Evolutionary conservation across 1,140 invertebrate genomes (phyloP).

Genomic region (Drosophila bocki): DNA sequence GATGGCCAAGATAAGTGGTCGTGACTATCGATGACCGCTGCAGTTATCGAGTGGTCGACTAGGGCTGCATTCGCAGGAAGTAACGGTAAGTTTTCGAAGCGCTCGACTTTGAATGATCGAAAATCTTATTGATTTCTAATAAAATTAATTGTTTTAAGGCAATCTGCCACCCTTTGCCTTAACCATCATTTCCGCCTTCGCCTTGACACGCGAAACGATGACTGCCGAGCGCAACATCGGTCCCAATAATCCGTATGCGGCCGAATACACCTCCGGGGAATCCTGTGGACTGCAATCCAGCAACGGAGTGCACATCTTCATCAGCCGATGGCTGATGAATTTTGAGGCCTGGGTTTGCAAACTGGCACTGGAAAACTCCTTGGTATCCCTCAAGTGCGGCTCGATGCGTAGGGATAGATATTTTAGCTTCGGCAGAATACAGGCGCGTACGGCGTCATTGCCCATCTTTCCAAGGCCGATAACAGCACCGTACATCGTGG

Average conservation of each 20-base stretch:
- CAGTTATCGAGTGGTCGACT: not conserved
- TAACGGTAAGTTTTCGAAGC: not conserved
- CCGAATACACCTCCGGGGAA: not conserved
- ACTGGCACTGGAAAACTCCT: not conserved
- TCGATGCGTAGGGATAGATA: constrained; percentile 28
- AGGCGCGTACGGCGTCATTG: constrained; percentile 20
- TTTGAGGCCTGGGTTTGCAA: constrained; percentile 9
- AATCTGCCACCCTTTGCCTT: not conserved
- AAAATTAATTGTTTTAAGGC: too few relatives aligned
- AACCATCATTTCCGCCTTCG: not conserved
- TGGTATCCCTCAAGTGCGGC: not conserved
- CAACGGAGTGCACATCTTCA: constrained; percentile 50
- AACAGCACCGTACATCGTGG: constrained; percentile 49
- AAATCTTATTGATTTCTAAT: too few relatives aligned
- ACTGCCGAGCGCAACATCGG: constrained; percentile 4
- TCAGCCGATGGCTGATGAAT: constrained; percentile 50
- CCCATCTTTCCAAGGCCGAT: constrained; percentile 54
- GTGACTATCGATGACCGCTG: not conserved
- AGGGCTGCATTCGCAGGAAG: not conserved
- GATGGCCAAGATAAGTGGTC: not conserved
- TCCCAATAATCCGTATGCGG: constrained; percentile 36
- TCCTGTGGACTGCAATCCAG: constrained; percentile 19
- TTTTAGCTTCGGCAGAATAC: constrained; percentile 34
- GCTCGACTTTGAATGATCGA: too few relatives aligned
- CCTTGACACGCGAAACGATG: not conserved